Base-by-base conservation (phyloP, 1,140 invertebrate species). In the Drosophila repleta region DNA sequence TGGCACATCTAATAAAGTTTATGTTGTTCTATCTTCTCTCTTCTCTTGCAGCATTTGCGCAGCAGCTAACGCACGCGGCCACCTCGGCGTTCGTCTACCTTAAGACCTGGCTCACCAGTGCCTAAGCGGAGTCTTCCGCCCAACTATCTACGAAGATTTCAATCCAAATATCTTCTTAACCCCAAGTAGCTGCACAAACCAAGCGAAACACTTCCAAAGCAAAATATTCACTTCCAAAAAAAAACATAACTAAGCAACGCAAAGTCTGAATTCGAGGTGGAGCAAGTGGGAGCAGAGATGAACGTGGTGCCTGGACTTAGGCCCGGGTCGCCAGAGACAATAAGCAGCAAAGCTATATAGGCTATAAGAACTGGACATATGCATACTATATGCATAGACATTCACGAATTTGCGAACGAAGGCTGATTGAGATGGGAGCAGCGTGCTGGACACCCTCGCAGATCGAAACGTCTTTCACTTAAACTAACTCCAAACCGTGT, bases 21-120 rank as follows among this genome's bases (percentile, higher is more conserved):
- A 76, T 90, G 67, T 64, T 74, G 39, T 75, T 74, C 43, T 79
- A 46, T 81, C 43, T 20, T 81, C 53, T 45, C 15, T 78, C 74
- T 78, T 81, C 62, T 81, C 51, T 85, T 90, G 61, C 90, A 90
- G 90, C 77, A 67, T 66, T 90, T 67, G 74, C 73, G 39, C 71
- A 69, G 61, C 79, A 74, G 46, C 48, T 90, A 55, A 66, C 85
- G n/a, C 21, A 75, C 48, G 45, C 74, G 72, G 82, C 58, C n/a
- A 60, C 83, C 51, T 55, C 79, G 17, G 45, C 80, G n/a, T 77
- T 90, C 60, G 63, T 90, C 46, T 76, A 90, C 62, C 52, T 90
- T 21, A 81, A 76, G 61, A 74, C 49, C 53, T 90, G 90, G 90
- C 70, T 90, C 53, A 84, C 79, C 65, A 87, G 63, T 37, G 82